Conservation (phyloP, 1,140 invertebrate species). For the Helicoverpa armigera region DNA sequence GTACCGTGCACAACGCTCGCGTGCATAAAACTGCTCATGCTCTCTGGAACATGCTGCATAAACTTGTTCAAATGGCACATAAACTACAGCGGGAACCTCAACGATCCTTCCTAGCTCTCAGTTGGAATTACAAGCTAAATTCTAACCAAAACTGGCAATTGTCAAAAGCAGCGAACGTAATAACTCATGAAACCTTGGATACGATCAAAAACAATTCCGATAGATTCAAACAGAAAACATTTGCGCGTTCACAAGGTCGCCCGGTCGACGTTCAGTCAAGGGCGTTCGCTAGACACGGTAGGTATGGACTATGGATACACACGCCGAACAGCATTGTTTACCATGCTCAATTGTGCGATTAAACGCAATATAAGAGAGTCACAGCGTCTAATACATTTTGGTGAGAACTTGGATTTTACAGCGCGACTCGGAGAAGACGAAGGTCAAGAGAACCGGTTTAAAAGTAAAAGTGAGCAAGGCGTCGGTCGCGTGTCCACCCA, state of each 20-base stretch:
- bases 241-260: constrained; percentile 79
- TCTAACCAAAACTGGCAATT: constrained; percentile 3
- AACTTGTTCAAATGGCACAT: neutral
- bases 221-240: constrained; percentile 80
- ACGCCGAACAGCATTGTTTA: constrained; percentile 62
- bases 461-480: constrained; percentile 82
- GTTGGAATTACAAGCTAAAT: neutral
- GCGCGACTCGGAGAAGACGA: constrained; percentile 57
- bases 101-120: neutral
- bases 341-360: constrained; percentile 53
- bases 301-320: constrained; percentile 62
- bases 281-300: constrained; percentile 79
- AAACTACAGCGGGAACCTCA: neutral
- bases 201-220: constrained; percentile 69
- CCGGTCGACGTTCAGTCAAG: constrained; percentile 83
- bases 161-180: constrained; percentile 24
- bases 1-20: neutral
- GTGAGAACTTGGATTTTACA: constrained; percentile 25
- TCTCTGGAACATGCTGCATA: constrained; percentile 8
- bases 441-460: constrained; percentile 80
- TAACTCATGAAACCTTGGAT: constrained; percentile 46
- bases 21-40: neutral
- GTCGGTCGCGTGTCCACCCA: constrained; percentile 79
- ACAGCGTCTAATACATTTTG: constrained; percentile 35
- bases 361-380: constrained; percentile 45